Percentiles rank a stretch among this genome's conserved stretches.
Conservation (phyloP, 2,888 invertebrate species). For the Trisateles emortualis region DNA sequence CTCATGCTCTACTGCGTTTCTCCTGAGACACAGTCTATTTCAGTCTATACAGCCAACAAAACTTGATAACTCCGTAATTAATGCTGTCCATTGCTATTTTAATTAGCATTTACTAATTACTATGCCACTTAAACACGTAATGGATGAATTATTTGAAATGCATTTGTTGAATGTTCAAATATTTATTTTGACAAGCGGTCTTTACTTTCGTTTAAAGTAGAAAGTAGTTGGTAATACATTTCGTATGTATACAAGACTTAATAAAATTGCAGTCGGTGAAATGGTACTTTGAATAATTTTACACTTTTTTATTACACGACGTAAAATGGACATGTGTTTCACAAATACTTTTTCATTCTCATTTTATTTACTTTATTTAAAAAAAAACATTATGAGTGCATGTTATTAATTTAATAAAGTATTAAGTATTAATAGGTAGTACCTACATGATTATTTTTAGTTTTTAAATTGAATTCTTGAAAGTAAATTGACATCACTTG, state of each 20-base stretch:
- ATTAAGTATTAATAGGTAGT: no score
- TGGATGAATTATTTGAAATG: slow-evolving; percentile 25
- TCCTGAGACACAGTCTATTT: slow-evolving; percentile 28
- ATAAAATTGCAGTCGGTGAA: slow-evolving; percentile 33
- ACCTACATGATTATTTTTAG: no score
- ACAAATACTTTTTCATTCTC: no score
- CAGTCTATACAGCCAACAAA: slow-evolving; percentile 12
- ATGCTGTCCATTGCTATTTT: slow-evolving; percentile 32
- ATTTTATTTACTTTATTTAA: no score
- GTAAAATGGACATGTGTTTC: neutral
- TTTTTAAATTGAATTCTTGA: no score
- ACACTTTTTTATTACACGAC: neutral
- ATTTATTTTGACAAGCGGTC: slow-evolving; percentile 16
- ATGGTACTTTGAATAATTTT: slow-evolving; percentile 27
- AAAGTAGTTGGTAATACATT: slow-evolving; percentile 41
- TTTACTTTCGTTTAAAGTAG: slow-evolving; percentile 50
- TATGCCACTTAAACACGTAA: slow-evolving; percentile 25
- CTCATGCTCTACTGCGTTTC: slow-evolving; percentile 33
- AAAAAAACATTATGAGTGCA: no score
- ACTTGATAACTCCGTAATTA: slow-evolving; percentile 23
- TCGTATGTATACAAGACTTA: slow-evolving; percentile 18
- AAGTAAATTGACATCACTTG: no score
- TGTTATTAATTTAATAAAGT: no score
- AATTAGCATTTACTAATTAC: slow-evolving; percentile 34
- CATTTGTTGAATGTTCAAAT: slow-evolving; percentile 7